These are phyloP conservation scores for Abrostola triplasia DNA, from an alignment of 2,888 invertebrate species.

Conservation along the genomic window DNA sequence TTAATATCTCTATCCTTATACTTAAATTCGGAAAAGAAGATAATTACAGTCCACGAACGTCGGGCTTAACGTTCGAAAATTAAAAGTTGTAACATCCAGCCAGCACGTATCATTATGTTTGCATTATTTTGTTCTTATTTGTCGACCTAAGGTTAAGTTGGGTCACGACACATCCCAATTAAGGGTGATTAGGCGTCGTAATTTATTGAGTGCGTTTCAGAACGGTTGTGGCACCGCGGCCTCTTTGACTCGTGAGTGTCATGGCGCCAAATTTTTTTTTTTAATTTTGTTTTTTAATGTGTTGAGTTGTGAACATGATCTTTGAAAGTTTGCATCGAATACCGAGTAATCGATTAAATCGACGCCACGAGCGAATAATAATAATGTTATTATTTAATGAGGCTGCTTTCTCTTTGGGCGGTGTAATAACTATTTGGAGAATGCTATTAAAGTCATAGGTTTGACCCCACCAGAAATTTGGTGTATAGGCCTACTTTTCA, in stretches of 20 bases:
- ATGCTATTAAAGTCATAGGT: constrained; percentile 48
- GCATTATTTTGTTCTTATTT: constrained; percentile 84
- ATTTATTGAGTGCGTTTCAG: constrained; percentile 85
- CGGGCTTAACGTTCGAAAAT: constrained; percentile 81
- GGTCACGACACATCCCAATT: constrained; percentile 88
- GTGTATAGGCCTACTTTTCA: constrained; percentile 35
- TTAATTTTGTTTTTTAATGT: constrained; percentile 64
- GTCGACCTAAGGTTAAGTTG: constrained; percentile 84
- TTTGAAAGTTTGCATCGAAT: constrained; percentile 60
- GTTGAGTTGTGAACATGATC: constrained; percentile 78
- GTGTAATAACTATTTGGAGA: constrained; percentile 53
- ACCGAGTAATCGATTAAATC: constrained; percentile 56
- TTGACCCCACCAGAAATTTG: constrained; percentile 44
- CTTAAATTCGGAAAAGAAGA: constrained; percentile 81
- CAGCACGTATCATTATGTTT: constrained; percentile 86
- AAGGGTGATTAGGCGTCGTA: constrained; percentile 85
- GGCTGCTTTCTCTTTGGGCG: constrained; percentile 54
- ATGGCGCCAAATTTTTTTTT: constrained; percentile 77
- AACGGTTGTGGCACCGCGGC: constrained; percentile 74
- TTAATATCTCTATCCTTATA: constrained; percentile 88
- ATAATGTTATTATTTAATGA: constrained; percentile 55
- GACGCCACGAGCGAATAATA: constrained; percentile 54
- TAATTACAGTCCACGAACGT: constrained; percentile 82
- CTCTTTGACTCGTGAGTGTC: constrained; percentile 71
- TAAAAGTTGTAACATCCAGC: constrained; percentile 79